These are phyloP conservation scores for Phenganax marumi DNA, from an alignment of 92 coral and sea anemone species.

Conservation along the genomic window DNA sequence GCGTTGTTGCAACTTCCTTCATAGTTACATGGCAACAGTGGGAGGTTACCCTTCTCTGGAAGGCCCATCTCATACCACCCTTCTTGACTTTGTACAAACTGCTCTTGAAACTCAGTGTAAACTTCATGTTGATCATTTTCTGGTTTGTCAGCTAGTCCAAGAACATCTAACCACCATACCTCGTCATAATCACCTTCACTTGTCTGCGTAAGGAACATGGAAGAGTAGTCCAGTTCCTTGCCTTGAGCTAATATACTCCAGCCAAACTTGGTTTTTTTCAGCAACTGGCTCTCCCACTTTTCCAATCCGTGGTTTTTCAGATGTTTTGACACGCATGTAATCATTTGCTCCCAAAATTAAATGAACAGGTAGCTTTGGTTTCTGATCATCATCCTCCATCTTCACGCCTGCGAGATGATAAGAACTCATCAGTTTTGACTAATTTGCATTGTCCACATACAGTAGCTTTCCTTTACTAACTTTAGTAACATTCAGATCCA, in stretches of 20 bases:
- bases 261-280: conserved; percentile 18
- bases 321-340: conserved; percentile 30
- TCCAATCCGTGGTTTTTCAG: not conserved
- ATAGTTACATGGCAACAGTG: not conserved
- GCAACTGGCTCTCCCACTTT: conserved; percentile 33
- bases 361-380: conserved; percentile 25
- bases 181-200: conserved; percentile 40
- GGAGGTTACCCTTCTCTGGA: too few relatives aligned
- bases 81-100: not conserved
- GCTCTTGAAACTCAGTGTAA: conserved; percentile 8
- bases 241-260: conserved; percentile 41
- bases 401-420: conserved; percentile 17
- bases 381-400: not conserved
- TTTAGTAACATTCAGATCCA: conserved; percentile 28
- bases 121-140: not conserved
- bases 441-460: conserved; percentile 21
- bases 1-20: not conserved
- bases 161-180: conserved; percentile 23
- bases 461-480: conserved; percentile 42
- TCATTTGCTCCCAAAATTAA: conserved; percentile 42
- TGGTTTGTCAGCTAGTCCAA: not conserved
- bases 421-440: conserved; percentile 19
- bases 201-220: conserved; percentile 39
- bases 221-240: conserved; percentile 25
- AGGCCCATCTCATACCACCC: conserved; percentile 12